Conservation (phyloP, 2,888 invertebrate species). For the Caenorhabditis sp. region DNA sequence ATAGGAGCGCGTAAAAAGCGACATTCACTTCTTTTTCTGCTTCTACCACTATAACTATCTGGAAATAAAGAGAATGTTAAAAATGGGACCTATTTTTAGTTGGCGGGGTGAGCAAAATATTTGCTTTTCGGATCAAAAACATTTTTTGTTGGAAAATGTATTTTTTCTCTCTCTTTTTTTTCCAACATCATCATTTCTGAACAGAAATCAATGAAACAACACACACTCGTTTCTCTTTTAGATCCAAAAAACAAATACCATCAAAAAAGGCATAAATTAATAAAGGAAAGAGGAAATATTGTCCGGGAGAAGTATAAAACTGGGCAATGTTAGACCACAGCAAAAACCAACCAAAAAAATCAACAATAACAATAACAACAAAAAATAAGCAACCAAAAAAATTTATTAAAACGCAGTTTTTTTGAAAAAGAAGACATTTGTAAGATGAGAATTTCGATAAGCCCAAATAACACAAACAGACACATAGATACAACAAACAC, state of each 20-base stretch:
- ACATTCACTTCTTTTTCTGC: too few species aligned
- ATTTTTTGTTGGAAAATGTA: too few species aligned
- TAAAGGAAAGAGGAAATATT: background rate
- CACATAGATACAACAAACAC: background rate
- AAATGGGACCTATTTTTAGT: background rate
- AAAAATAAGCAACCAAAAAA: background rate
- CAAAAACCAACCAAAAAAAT: background rate
- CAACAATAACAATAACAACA: too few species aligned
- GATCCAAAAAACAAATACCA: background rate
- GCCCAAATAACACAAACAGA: background rate
- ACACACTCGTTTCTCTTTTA: constrained; percentile 2
- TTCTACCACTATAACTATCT: too few species aligned
- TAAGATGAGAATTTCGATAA: background rate
- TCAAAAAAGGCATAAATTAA: background rate
- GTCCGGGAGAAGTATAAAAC: background rate
- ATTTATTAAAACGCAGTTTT: background rate
- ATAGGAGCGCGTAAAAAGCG: constrained; percentile 17
- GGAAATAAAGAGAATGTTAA: background rate
- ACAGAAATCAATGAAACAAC: background rate
- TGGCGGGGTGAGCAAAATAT: background rate
- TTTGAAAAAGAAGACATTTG: background rate
- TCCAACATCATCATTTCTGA: background rate
- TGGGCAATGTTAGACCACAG: background rate
- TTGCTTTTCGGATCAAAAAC: background rate
- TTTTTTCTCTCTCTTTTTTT: too few species aligned